Evolutionary conservation across 2,113 vertebrate species (phyloP).

Genomic region (Aegithalos caudatus): DNA sequence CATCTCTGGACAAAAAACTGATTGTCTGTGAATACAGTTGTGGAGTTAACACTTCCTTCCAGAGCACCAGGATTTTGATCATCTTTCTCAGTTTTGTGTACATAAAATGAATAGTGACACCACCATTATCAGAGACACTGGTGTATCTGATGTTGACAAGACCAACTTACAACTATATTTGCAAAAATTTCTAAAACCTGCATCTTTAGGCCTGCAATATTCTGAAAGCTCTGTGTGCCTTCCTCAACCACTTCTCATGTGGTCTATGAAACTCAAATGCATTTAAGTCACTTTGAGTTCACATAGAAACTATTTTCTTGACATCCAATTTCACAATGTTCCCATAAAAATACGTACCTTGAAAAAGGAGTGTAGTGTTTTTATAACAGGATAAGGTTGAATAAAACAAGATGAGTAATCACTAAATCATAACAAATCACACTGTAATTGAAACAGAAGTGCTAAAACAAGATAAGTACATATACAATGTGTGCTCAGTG

Average conservation of each 20-base stretch:
- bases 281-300: background rate
- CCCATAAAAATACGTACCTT: background rate
- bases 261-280: background rate
- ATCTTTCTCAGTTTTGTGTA: background rate
- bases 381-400: background rate
- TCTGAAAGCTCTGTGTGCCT: background rate
- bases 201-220: background rate
- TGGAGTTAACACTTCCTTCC: background rate
- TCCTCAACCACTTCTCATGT: background rate
- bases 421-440: background rate
- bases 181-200: background rate
- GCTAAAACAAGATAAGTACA: background rate
- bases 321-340: background rate
- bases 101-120: background rate
- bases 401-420: background rate
- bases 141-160: background rate
- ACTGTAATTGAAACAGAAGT: background rate
- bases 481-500: background rate
- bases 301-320: background rate
- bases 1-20: background rate
- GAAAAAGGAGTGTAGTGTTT: background rate
- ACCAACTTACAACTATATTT: background rate
- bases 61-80: fast-evolving
- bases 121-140: background rate
- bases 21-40: background rate